A percentile compares a stretch with the other conserved stretches of the same genome.
phyloP scores from a whole-genome alignment of 1,140 invertebrate genomes.

The Drosophila kanapiae region DNA sequence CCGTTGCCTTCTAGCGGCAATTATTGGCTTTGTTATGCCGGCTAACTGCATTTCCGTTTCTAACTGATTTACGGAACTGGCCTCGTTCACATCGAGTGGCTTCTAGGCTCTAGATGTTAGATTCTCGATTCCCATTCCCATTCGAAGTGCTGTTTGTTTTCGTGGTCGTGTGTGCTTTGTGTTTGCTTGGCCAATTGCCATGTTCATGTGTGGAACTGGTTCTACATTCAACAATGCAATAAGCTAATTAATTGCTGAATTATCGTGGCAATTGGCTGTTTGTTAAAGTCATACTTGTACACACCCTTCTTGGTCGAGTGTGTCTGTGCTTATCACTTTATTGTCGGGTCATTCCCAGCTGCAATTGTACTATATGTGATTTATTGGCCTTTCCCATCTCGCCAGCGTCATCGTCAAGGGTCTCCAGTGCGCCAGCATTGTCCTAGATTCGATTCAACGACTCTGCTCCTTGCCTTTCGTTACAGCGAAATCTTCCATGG shows the following conservation, averaged over 20 bases:
- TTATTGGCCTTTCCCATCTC: conserved; percentile 15
- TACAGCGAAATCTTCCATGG: conserved; percentile 47
- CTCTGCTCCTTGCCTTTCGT: conserved; percentile 7
- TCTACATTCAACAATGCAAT: conserved; percentile 49
- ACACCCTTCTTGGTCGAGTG: not conserved
- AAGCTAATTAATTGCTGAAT: conserved; percentile 55
- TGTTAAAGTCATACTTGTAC: conserved; percentile 21
- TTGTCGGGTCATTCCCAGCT: conserved; percentile 23
- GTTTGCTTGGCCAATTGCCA: conserved; percentile 37
- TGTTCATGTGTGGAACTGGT: conserved; percentile 41
- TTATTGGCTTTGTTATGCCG: conserved; percentile 69
- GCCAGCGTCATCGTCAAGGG: conserved; percentile 4
- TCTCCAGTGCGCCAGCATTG: conserved; percentile 21
- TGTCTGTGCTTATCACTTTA: conserved; percentile 33
- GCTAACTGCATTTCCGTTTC: conserved; percentile 69
- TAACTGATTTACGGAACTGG: conserved; percentile 79
- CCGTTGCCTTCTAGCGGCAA: conserved; percentile 63
- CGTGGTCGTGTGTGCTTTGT: conserved; percentile 7
- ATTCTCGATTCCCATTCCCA: not conserved
- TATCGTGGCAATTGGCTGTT: conserved; percentile 50
- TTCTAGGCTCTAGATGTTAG: conserved; percentile 11
- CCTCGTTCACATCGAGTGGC: conserved; percentile 48
- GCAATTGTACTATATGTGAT: conserved; percentile 27
- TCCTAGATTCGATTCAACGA: conserved; percentile 32
- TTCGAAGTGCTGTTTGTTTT: conserved; percentile 1